phyloP scores from a whole-genome alignment of 2,888 invertebrate species.

The Escarpia spicata region DNA sequence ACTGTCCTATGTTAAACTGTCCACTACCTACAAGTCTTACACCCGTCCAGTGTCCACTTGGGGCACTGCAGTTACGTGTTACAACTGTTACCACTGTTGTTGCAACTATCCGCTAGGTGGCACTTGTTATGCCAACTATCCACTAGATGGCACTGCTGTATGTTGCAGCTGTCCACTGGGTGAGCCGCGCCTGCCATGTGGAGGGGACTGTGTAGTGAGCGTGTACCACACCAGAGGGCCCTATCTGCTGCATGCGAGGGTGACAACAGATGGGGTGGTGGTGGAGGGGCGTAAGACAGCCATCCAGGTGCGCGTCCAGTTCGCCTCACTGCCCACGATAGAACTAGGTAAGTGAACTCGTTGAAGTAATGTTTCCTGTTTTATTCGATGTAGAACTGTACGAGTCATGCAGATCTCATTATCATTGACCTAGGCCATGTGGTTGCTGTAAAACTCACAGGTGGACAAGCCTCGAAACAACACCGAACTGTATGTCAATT shows the following conservation, averaged over 20 bases:
- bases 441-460: background rate
- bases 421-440: background rate
- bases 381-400: background rate
- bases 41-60: too few relatives aligned
- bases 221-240: background rate
- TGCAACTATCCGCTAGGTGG: background rate
- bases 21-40: too few relatives aligned
- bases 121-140: background rate
- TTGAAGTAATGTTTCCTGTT: background rate
- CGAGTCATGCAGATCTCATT: background rate
- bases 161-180: conserved; percentile 4
- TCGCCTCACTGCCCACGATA: background rate
- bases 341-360: conserved; percentile 2
- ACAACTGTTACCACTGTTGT: too few relatives aligned
- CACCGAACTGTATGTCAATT: background rate
- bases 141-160: background rate
- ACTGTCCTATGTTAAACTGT: too few relatives aligned
- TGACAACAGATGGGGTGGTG: background rate
- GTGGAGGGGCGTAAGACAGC: conserved; percentile 6
- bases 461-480: background rate
- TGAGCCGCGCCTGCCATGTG: background rate
- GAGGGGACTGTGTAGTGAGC: background rate
- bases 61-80: too few relatives aligned
- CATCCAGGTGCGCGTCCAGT: background rate
- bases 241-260: background rate